These are phyloP conservation scores for Sebastes itinus DNA, from an alignment of 2,797 vertebrate genomes.

Conservation along the genomic window DNA sequence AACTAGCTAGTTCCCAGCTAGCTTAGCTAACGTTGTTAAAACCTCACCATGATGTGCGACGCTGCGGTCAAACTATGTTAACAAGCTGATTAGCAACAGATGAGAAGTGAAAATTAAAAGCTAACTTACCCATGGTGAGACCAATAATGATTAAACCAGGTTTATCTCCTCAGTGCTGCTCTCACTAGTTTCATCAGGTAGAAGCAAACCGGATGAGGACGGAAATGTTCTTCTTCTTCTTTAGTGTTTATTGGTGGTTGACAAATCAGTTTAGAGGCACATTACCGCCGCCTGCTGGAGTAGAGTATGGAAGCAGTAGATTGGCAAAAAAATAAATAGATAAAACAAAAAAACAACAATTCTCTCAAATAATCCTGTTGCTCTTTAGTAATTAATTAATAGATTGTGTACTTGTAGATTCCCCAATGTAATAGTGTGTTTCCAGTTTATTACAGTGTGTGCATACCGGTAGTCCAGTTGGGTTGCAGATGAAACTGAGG, in stretches of 20 bases:
- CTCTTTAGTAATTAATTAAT: no score
- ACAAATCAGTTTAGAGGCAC: no score
- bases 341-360: no score
- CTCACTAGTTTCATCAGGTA: not conserved
- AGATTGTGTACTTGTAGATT: no score
- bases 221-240: not conserved
- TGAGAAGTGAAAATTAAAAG: fast-evolving
- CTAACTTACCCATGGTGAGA: constrained; percentile 30
- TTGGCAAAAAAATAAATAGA: no score
- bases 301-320: no score
- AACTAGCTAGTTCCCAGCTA: not conserved
- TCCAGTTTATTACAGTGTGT: no score
- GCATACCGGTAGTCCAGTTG: no score
- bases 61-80: no score
- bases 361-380: no score
- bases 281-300: not conserved
- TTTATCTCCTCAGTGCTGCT: not conserved
- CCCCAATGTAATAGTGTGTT: no score
- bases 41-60: not conserved
- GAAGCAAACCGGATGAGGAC: not conserved
- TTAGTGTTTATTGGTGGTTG: not conserved
- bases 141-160: no score
- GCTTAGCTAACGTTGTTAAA: not conserved
- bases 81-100: not conserved
- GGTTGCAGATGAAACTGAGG: not conserved